phyloP scores from a whole-genome alignment of 2,888 invertebrate genomes.

The Syrphus vitripennis region DNA sequence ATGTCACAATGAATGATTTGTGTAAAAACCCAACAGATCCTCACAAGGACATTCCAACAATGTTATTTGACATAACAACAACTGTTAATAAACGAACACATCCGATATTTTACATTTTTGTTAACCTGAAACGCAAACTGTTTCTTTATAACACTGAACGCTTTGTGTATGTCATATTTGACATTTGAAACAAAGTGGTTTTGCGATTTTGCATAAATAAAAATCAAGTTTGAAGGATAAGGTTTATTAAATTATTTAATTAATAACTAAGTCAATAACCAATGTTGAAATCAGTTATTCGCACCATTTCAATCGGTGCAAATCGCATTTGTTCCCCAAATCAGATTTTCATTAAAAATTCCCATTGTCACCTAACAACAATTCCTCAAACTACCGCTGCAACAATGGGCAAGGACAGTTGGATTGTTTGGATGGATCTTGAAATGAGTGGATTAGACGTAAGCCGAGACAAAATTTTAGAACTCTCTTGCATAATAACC shows the following conservation, averaged over 20 bases:
- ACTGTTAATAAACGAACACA: too few relatives aligned
- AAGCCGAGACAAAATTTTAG: conserved; percentile 90
- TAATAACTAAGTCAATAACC: not conserved
- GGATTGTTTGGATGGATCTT: conserved; percentile 89
- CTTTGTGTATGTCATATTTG: too few relatives aligned
- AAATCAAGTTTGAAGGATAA: not conserved
- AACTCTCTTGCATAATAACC: conserved; percentile 94
- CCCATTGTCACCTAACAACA: not conserved
- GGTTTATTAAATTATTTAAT: conserved; percentile 35
- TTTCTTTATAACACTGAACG: too few relatives aligned
- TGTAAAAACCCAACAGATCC: too few relatives aligned
- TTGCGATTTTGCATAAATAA: too few relatives aligned
- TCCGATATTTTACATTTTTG: too few relatives aligned
- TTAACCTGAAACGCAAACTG: too few relatives aligned
- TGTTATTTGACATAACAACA: too few relatives aligned
- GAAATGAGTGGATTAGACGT: conserved; percentile 96
- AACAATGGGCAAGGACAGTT: conserved; percentile 48
- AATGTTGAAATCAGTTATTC: not conserved
- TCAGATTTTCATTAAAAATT: not conserved
- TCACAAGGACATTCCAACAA: too few relatives aligned
- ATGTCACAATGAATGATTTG: too few relatives aligned
- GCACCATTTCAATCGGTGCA: not conserved
- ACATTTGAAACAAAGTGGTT: too few relatives aligned
- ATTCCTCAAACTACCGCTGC: not conserved
- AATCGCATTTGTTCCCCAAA: not conserved